Evolutionary conservation across 2,888 invertebrate genomes (phyloP).

Genomic region (Ephialtes manifestator): DNA sequence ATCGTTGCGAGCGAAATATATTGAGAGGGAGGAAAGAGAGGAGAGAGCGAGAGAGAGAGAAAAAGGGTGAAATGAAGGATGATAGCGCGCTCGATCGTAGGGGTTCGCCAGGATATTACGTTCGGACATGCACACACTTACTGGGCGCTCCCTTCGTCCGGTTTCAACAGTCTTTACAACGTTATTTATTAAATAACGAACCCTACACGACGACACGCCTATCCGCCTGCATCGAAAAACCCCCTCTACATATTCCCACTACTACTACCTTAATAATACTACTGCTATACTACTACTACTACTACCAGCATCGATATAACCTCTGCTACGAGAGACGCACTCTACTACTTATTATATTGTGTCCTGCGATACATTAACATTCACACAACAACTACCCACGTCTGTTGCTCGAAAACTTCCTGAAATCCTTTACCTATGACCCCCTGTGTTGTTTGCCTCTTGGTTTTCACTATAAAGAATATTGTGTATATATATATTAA

Average conservation of each 20-base stretch:
- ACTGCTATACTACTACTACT: conserved; percentile 31
- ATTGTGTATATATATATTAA: conserved; percentile 57
- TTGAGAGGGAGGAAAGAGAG: conserved; percentile 7
- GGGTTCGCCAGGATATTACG: conserved; percentile 56
- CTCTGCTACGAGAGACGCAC: conserved; percentile 47
- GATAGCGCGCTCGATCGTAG: conserved; percentile 65
- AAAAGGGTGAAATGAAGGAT: conserved; percentile 53
- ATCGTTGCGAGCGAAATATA: conserved; percentile 1
- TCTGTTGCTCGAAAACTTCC: conserved; percentile 60
- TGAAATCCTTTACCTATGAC: conserved; percentile 62
- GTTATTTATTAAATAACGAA: conserved; percentile 59
- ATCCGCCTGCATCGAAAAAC: conserved; percentile 57
- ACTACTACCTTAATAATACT: conserved; percentile 30
- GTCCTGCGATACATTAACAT: conserved; percentile 60
- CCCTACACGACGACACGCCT: conserved; percentile 65
- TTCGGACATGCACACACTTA: conserved; percentile 43
- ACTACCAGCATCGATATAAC: conserved; percentile 48
- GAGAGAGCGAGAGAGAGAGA: conserved; percentile 26
- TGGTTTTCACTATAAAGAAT: conserved; percentile 80
- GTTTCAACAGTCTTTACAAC: conserved; percentile 57
- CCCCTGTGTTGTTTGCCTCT: conserved; percentile 84
- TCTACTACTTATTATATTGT: conserved; percentile 46
- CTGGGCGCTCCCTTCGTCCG: conserved; percentile 57
- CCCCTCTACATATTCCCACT: conserved; percentile 37
- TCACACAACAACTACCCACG: conserved; percentile 45